Evolutionary conservation across 2,797 vertebrate species (phyloP), one percentile per base, ranked within the genome.

Genomic region (Lutjanus argentimaculatus): DNA sequence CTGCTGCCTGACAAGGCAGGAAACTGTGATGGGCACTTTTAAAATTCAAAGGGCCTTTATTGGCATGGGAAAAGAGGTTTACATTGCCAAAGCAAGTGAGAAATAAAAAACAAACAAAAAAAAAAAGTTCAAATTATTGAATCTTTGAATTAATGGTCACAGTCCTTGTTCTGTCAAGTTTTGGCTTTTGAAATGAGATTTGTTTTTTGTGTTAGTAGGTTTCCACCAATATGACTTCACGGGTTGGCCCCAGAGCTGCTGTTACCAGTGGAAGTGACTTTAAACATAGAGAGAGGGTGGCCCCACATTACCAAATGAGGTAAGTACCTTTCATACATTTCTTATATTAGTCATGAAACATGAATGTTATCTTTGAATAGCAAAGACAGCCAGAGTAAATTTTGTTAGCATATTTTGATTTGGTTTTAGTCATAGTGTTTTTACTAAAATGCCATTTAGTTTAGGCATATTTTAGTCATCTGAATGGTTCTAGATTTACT

Each of bases 271-370:
- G 97, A 88, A 97, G 93, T 88, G 97, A 97, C 66, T 97, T 96
- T 73, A 97, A 96, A 92, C 96, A 94, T 88, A 96, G 95, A 89
- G 87, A 98, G 86, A 97, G 95, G 46, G 95, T 96, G 81, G 92
- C 94, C 65, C 92, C 93, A 67, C 96, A 97, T 77, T 99, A 98
- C 90, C 98, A 99, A 85, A 99, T 99, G 98, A 98, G 98, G 95
- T 79, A 91, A 90, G 83, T 72, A 12, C 14, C 17, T 46, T 43
- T 40, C 2, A 19, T 78, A 45, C 40, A 0, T 68, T 25, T 48
- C 16, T 69, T 4, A 67, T 62, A 25, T 49, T 58, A 1, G 2
- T 57, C 7, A 45, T 40, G 30, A 40, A 66, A 69, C 57, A 12
- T 65, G 1, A 71, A 45, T 57, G 3, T 56, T 65, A 17, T 75